phyloP scores from a whole-genome alignment of 2,888 invertebrate species.

The Zhuqinia jingwanae region DNA sequence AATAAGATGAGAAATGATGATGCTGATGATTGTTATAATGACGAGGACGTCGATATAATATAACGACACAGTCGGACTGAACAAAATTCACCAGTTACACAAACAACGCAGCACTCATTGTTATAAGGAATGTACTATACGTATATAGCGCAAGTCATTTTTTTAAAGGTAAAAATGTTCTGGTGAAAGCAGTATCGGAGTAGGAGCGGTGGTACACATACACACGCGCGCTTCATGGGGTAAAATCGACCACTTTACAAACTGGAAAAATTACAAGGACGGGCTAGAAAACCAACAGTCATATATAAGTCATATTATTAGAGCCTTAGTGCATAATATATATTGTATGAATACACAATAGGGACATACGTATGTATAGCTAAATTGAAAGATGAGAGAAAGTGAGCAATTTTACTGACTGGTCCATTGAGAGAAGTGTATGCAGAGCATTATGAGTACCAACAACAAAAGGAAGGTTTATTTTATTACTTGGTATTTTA shows the following conservation, averaged over 20 bases:
- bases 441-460: too few relatives aligned
- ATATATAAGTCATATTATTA: neutral
- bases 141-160: neutral
- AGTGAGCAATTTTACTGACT: neutral
- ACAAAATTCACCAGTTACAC: neutral
- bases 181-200: neutral
- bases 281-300: neutral
- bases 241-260: neutral
- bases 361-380: too few relatives aligned
- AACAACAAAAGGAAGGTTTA: too few relatives aligned
- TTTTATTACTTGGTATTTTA: neutral
- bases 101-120: neutral
- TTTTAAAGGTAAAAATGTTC: neutral
- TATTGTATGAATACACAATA: too few relatives aligned
- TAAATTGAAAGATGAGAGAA: too few relatives aligned
- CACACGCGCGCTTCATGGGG: too few relatives aligned
- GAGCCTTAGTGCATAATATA: neutral
- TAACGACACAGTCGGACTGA: neutral
- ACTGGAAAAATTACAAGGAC: neutral
- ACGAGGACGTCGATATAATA: neutral
- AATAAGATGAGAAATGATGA: conserved; percentile 13
- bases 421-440: neutral
- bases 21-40: too few relatives aligned
- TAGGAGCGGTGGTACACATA: too few relatives aligned
- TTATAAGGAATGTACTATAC: neutral